Conservation (phyloP, 2,888 invertebrate species). For the Orthosia incerta region DNA sequence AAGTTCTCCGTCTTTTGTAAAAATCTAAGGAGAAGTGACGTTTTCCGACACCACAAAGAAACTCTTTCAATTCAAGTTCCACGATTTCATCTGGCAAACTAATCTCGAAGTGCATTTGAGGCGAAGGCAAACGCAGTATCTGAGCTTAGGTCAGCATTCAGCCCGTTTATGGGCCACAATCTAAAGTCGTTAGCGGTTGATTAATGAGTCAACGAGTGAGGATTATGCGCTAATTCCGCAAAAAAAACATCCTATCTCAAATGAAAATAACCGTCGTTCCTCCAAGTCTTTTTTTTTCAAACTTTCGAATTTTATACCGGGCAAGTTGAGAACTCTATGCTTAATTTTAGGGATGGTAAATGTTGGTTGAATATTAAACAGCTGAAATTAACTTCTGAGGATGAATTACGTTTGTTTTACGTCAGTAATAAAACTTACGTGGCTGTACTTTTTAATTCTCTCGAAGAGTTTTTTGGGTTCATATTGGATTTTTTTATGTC, state of each 20-base stretch:
- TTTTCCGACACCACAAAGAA: slow-evolving; percentile 43
- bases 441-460: slow-evolving; percentile 47
- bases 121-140: slow-evolving; percentile 60
- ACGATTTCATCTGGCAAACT: slow-evolving; percentile 47
- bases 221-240: slow-evolving; percentile 80
- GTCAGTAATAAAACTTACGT: slow-evolving; percentile 59
- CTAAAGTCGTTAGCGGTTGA: slow-evolving; percentile 83
- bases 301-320: slow-evolving; percentile 72
- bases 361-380: slow-evolving; percentile 76
- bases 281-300: slow-evolving; percentile 64
- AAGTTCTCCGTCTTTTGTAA: slow-evolving; percentile 23
- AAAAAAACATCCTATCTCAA: slow-evolving; percentile 72
- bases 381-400: slow-evolving; percentile 67
- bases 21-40: slow-evolving; percentile 32
- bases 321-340: slow-evolving; percentile 68
- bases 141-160: slow-evolving; percentile 66
- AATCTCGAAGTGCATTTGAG: slow-evolving; percentile 64
- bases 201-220: slow-evolving; percentile 79
- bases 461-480: slow-evolving; percentile 34
- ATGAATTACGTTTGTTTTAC: slow-evolving; percentile 65
- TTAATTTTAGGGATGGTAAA: slow-evolving; percentile 70
- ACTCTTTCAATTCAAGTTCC: slow-evolving; percentile 53
- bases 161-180: slow-evolving; percentile 65
- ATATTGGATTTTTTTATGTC: slow-evolving; percentile 10
- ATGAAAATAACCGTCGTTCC: slow-evolving; percentile 66